Percentiles rank a stretch among this genome's conserved stretches.
phyloP scores from a whole-genome alignment of 2,113 vertebrate genomes.

The Nymphicus hollandicus region DNA sequence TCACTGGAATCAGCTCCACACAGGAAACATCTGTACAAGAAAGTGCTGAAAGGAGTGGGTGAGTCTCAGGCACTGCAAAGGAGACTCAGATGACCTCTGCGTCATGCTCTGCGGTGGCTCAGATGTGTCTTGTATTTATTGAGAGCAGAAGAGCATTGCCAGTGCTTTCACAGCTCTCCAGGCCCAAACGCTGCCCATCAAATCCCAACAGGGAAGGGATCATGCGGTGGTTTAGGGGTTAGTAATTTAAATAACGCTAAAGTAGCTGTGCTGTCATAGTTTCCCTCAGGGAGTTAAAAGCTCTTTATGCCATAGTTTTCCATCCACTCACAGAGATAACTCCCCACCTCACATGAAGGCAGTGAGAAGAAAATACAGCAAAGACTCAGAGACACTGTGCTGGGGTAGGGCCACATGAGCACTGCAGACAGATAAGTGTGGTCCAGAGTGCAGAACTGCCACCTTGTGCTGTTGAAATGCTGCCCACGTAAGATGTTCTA shows the following conservation, averaged over 20 bases:
- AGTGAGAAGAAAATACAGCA: neutral
- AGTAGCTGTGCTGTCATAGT: neutral
- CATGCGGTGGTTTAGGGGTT: neutral
- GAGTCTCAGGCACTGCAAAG: neutral
- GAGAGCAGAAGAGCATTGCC: neutral
- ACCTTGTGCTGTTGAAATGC: neutral
- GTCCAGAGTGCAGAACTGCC: neutral
- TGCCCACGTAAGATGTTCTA: neutral
- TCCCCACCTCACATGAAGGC: neutral
- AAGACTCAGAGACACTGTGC: neutral
- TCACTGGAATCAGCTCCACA: neutral
- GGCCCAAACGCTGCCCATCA: neutral
- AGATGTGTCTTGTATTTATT: neutral
- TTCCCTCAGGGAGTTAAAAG: neutral
- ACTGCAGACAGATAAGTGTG: accelerated
- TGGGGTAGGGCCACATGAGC: neutral
- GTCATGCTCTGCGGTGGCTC: accelerated
- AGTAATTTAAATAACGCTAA: neutral
- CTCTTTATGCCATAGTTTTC: neutral
- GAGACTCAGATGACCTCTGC: neutral
- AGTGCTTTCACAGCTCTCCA: neutral
- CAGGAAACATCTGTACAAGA: neutral
- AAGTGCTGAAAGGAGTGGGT: neutral
- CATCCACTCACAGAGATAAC: neutral
- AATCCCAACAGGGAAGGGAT: neutral